phyloP scores from a whole-genome alignment of 2,797 vertebrate species.

The Sandelia bainsii region DNA sequence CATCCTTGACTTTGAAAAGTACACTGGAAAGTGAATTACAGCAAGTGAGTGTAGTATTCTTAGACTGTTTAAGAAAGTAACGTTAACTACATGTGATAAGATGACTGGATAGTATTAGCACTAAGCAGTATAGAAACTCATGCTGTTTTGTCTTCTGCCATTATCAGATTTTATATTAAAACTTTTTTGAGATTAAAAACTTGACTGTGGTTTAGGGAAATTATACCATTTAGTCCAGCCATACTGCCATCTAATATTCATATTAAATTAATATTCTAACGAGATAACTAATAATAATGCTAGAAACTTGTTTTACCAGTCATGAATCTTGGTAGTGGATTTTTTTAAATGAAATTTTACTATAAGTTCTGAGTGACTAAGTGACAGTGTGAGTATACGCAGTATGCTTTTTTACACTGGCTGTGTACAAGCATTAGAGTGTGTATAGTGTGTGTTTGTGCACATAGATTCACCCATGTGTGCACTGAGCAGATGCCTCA shows the following conservation, averaged over 20 bases:
- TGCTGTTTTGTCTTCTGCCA: slow-evolving; percentile 20
- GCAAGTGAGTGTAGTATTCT: slow-evolving; percentile 5
- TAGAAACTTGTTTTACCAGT: slow-evolving; percentile 4
- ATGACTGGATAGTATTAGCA: slow-evolving; percentile 26
- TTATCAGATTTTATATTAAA: slow-evolving; percentile 59
- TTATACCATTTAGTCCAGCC: slow-evolving; percentile 29
- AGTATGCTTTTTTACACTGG: not conserved
- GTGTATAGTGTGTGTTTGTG: slow-evolving; percentile 15
- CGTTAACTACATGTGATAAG: slow-evolving; percentile 34
- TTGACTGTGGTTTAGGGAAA: slow-evolving; percentile 43
- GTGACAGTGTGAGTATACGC: not conserved
- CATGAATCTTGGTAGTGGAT: slow-evolving; percentile 9
- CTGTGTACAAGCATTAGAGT: slow-evolving; percentile 2
- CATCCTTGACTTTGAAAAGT: slow-evolving; percentile 33
- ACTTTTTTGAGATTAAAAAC: slow-evolving; percentile 61
- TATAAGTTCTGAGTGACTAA: slow-evolving; percentile 14
- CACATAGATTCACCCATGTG: slow-evolving; percentile 30
- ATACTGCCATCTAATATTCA: slow-evolving; percentile 57
- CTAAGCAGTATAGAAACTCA: slow-evolving; percentile 20
- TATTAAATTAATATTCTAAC: slow-evolving; percentile 55
- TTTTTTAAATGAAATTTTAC: not conserved
- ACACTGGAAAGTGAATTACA: slow-evolving; percentile 16
- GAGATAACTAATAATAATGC: slow-evolving; percentile 28
- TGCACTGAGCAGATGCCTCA: slow-evolving; percentile 56
- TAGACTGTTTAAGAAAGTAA: not conserved